Evolutionary conservation across 2,888 invertebrate genomes (phyloP).

Genomic region (Eristalinus sepulchralis): DNA sequence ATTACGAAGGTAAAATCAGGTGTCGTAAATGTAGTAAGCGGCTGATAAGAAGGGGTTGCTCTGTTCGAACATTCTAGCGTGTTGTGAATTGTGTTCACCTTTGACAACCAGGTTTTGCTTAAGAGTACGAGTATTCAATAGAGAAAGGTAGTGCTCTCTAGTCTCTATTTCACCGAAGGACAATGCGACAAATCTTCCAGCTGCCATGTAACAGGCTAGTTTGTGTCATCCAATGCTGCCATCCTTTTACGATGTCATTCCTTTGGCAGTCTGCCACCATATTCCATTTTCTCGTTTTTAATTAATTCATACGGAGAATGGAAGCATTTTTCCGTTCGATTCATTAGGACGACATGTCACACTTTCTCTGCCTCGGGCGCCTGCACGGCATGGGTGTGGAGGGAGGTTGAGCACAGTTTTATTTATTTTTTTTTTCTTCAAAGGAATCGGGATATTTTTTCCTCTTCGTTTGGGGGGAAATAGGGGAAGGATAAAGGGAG

Average conservation of each 20-base stretch:
- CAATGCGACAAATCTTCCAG: conserved; percentile 13
- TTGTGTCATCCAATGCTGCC: conserved; percentile 20
- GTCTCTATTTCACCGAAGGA: neutral
- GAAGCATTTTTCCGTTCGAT: conserved; percentile 49
- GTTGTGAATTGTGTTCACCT: neutral
- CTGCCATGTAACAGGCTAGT: conserved; percentile 15
- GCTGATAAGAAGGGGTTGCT: neutral
- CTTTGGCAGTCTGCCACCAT: conserved; percentile 25
- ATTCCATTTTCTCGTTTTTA: conserved; percentile 44
- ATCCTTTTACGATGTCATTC: neutral
- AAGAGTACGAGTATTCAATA: neutral
- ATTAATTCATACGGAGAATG: conserved; percentile 68
- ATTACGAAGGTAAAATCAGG: conserved; percentile 20
- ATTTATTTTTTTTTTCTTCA: conserved; percentile 47
- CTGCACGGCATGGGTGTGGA: conserved; percentile 14
- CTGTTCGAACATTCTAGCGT: neutral
- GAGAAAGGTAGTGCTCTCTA: no score
- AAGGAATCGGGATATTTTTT: conserved; percentile 20
- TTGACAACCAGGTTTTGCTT: neutral
- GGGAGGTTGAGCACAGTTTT: conserved; percentile 39
- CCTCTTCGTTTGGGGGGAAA: neutral
- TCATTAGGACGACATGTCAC: conserved; percentile 70
- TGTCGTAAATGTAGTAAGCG: neutral
- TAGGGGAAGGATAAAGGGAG: conserved; percentile 42
- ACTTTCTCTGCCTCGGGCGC: conserved; percentile 37